Base-by-base conservation (phyloP, 2,797 vertebrate genomes). In the Chelonia mydas region DNA sequence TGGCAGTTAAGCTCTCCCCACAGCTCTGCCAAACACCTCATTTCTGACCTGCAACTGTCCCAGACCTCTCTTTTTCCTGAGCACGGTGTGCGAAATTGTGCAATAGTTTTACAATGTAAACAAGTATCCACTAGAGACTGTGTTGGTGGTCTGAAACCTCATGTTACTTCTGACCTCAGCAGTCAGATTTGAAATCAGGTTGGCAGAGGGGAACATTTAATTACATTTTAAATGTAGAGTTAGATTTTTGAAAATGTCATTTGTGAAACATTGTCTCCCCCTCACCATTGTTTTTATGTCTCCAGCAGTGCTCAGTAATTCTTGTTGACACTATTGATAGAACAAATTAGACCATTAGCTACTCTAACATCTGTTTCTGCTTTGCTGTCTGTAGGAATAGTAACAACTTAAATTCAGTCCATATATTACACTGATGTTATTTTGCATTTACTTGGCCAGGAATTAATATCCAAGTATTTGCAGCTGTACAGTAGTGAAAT, bases 341-440 rank as follows among this genome's bases (percentile, higher is more conserved):
- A 97, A 96, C 80, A 95, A 96, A 95, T 94, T 78, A 97, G 94
- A 93, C 28, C 3, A 4, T 3, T 31, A 84, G 72, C 87, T 92
- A 53, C 90, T 95, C 79, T 90, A 90, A 72, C 95, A 96, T 94
- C 96, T 96, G 94, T 87, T 83, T 97, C 74, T 72, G 84, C 93
- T 98, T 94, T 96, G 95, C 90, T 92, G 90, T 92, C 94, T 88
- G 72, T 55, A 85, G 49, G 65, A 95, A 96, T 13, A 72, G 47
- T 57, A 94, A 50, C 84, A 91, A 92, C 94, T 96, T 88, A 86
- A 37, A 90, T 95, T 87, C 83, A 76, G 37, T 92, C 57, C 51
- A 94, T 74, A 72, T 80, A 79, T 81, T 47, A 90, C 76, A 91
- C 28, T 50, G 88, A 94, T 37, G 81, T 94, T 96, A 90, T 96